These are phyloP conservation scores for Leptopilina boulardi DNA, from an alignment of 1,140 invertebrate species.

Conservation along the genomic window DNA sequence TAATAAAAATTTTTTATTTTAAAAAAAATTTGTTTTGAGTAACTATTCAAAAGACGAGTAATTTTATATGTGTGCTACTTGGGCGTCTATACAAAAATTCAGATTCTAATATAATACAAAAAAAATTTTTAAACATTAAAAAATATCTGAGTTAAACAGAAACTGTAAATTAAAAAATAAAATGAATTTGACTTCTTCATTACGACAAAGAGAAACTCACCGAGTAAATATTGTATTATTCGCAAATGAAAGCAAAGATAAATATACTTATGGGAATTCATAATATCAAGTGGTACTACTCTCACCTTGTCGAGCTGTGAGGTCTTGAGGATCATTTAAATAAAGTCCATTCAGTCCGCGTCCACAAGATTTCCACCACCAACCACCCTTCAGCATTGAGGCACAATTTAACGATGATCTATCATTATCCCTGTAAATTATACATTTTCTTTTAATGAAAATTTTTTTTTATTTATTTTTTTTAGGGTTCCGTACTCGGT, in stretches of 20 bases:
- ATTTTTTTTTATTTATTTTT: conserved; percentile 7
- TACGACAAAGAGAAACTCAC: background rate
- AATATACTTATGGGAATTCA: background rate
- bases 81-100: too few relatives aligned
- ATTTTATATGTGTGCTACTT: too few relatives aligned
- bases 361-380: conserved; percentile 96
- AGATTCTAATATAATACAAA: too few relatives aligned
- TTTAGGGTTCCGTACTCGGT: too few relatives aligned
- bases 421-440: conserved; percentile 87
- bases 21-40: too few relatives aligned
- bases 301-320: conserved; percentile 91
- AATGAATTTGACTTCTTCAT: conserved; percentile 10
- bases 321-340: conserved; percentile 90
- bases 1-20: too few relatives aligned
- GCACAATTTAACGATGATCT: conserved; percentile 92
- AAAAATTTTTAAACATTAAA: background rate
- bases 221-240: background rate
- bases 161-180: background rate
- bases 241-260: conserved; percentile 18
- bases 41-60: too few relatives aligned
- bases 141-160: background rate
- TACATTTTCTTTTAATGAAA: conserved; percentile 20
- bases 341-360: conserved; percentile 91
- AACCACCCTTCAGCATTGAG: conserved; percentile 93
- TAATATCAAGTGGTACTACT: background rate